These are phyloP conservation scores for Takifugu rubripes DNA, from an alignment of 2,797 vertebrate genomes.

Conservation along the genomic window DNA sequence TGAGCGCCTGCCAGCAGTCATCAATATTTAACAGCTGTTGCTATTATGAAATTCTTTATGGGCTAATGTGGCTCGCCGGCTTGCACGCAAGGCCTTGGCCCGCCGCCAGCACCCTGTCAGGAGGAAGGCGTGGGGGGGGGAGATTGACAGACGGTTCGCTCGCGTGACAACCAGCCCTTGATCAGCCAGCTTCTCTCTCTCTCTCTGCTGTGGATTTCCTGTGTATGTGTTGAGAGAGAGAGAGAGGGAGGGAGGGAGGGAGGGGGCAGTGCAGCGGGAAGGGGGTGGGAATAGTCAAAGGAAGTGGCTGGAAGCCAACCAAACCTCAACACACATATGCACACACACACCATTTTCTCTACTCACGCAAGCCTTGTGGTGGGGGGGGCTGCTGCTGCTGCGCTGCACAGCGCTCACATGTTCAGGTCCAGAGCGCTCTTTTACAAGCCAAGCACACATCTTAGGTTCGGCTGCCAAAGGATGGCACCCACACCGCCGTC, in stretches of 20 bases:
- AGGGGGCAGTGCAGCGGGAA: slow-evolving; percentile 49
- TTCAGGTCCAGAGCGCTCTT: slow-evolving; percentile 34
- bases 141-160: slow-evolving; percentile 88
- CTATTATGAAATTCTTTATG: slow-evolving; percentile 96
- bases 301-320: slow-evolving; percentile 72
- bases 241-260: slow-evolving; percentile 33
- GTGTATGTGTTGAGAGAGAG: slow-evolving; percentile 21
- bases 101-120: slow-evolving; percentile 82
- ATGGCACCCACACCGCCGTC: slow-evolving; percentile 48
- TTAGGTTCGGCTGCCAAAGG: slow-evolving; percentile 43
- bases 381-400: slow-evolving; percentile 41
- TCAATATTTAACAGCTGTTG: slow-evolving; percentile 99
- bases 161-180: slow-evolving; percentile 87
- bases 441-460: slow-evolving; percentile 32
- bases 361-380: slow-evolving; percentile 74
- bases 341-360: slow-evolving; percentile 52
- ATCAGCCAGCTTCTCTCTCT: slow-evolving; percentile 78
- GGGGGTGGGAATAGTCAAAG: slow-evolving; percentile 67
- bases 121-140: slow-evolving; percentile 57
- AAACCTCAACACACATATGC: slow-evolving; percentile 58
- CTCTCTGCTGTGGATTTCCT: slow-evolving; percentile 74
- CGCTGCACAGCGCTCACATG: slow-evolving; percentile 33
- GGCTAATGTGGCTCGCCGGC: slow-evolving; percentile 85
- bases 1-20: slow-evolving; percentile 82
- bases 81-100: slow-evolving; percentile 95